Evolutionary conservation across 2,888 invertebrate genomes (phyloP), one percentile per base, ranked within the genome.

Genomic region (Tenodera sinensis): DNA sequence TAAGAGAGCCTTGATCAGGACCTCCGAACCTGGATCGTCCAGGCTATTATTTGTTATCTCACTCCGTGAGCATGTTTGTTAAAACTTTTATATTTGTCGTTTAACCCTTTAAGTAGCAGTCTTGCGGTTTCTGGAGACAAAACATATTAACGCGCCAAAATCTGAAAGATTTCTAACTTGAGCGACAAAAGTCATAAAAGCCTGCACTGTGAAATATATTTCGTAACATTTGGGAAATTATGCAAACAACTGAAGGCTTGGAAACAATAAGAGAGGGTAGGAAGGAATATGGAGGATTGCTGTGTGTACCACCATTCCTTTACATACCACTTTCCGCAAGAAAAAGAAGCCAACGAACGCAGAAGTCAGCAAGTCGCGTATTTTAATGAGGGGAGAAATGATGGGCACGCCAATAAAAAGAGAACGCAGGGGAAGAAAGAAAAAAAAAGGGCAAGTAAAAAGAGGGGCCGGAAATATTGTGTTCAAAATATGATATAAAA

Each of bases 401-500:
- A 85, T 85, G 85, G 25, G 47, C n/a, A 34, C n/a, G 85, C 85
- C 54, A 85, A 27, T 54, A 85, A 85, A 85, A 71, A 47, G 47
- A 27, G 85, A 85, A 85, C 3, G 85, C 42, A 47, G 47, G 42
- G 85, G 27, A 42, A 47, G 47, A 54, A n/a, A 84, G n/a, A 42
- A 42, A 42, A 42, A 47, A 47, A 47, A 47, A 54, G 27, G 85
- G 54, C 42, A 42, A 71, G 54, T 71, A 71, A 71, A 71, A 71
- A 71, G 54, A 71, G 54, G 54, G 54, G 54, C 54, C 25, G 54
- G 28, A 85, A 42, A 42, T 85, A 85, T 85, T 85, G 85, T 85
- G 85, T 85, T 85, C 85, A 85, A 85, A 85, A 85, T 85, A 85
- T 28, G 85, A 85, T 85, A 85, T 27, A 85, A 15, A 85, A 71